These are phyloP conservation scores for Sebastes vulpes DNA, from an alignment of 2,797 vertebrate genomes.

Conservation along the genomic window DNA sequence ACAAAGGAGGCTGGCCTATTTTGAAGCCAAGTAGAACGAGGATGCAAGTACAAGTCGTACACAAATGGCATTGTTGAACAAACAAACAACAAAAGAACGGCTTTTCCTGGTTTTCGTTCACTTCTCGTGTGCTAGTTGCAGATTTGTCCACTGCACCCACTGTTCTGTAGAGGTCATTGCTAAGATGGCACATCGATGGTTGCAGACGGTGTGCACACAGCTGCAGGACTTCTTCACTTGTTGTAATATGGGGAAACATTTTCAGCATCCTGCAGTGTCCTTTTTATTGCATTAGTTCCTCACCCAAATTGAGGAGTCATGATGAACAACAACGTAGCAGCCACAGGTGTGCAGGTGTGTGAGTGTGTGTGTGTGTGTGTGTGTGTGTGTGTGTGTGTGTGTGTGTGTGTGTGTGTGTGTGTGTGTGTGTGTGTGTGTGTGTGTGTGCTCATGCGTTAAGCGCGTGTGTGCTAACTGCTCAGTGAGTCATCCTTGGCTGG, in stretches of 20 bases:
- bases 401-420: background rate
- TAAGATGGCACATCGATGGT: too few relatives aligned
- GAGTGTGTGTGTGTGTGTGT: background rate
- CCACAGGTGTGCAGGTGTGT: background rate
- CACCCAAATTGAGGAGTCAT: background rate
- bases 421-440: background rate
- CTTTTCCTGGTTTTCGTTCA: background rate
- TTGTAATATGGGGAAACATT: background rate
- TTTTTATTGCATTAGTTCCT: background rate
- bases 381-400: background rate
- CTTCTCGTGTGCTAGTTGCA: background rate
- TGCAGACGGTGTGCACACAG: background rate
- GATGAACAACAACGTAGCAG: conserved; percentile 1
- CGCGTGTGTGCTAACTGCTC: conserved; percentile 45
- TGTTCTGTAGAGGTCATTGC: background rate
- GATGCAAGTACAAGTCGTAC: background rate
- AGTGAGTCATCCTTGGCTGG: conserved; percentile 77
- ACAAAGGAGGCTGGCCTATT: background rate
- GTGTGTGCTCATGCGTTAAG: background rate
- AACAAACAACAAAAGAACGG: background rate
- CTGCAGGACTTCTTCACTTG: background rate
- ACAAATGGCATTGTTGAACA: background rate
- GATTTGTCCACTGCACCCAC: background rate
- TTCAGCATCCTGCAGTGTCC: background rate
- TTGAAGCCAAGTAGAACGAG: background rate